Evolutionary conservation across 2,113 vertebrate genomes (phyloP).

Genomic region (Plecturocebus donacophilus): DNA sequence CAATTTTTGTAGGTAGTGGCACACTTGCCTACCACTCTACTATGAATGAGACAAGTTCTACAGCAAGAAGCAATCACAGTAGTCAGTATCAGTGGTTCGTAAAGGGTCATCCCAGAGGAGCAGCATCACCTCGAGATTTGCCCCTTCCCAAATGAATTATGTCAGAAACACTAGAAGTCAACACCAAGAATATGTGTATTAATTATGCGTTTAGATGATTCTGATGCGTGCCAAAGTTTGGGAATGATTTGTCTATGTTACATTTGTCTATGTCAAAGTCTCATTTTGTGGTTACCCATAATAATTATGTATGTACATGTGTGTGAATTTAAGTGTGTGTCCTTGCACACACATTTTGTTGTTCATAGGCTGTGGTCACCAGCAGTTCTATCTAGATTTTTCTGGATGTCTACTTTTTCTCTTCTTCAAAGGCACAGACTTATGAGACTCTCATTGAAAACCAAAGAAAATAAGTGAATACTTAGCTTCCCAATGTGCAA

Average conservation of each 20-base stretch:
- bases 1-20: background rate
- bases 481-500: background rate
- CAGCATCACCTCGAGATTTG: background rate
- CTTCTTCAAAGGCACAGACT: background rate
- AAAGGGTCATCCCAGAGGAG: background rate
- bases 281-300: background rate
- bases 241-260: background rate
- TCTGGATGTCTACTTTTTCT: background rate
- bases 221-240: background rate
- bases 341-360: background rate
- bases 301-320: background rate
- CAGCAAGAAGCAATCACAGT: too few species aligned
- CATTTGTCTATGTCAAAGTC: background rate
- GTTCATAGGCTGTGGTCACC: background rate
- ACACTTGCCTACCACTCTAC: background rate
- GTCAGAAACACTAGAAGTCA: background rate
- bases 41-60: background rate
- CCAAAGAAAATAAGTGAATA: background rate
- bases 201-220: background rate
- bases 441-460: background rate
- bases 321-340: background rate
- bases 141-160: background rate
- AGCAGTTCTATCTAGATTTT: background rate
- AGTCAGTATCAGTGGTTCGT: background rate
- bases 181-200: background rate